Evolutionary conservation across 2,797 vertebrate genomes (phyloP), one percentile per base, ranked within the genome.

Genomic region (Poecilia gillii): DNA sequence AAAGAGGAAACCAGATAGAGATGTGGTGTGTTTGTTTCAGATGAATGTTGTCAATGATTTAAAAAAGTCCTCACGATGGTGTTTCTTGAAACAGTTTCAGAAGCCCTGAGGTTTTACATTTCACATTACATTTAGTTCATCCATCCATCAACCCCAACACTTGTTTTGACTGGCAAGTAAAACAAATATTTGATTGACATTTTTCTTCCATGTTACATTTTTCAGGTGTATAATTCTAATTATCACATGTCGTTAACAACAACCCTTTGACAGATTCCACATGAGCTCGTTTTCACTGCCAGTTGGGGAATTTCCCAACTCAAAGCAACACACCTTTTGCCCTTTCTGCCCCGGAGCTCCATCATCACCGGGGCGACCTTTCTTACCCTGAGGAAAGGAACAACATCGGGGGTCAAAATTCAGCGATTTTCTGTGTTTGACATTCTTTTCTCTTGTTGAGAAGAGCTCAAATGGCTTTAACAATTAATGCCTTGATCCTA

Each of bases 291-390:
- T 16, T 49, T 33, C 33, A 72, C 57, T 70, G 13, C 14, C 33
- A 78, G 80, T 66, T 72, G 79, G 80, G 68, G 47, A 84, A 76
- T 78, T 25, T 41, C 11, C 43, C 47, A 82, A 47, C 62, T 55
- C 31, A 79, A 83, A 80, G 76, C 39, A 72, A 85, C 79, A 36
- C 79, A 99, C 97, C 97, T 99, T 99, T 75, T 81, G 91, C 83
- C 97, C 97, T 96, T 95, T 97, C 47, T 81, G 83, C 51, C 97
- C 97, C 0, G 93, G 89, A 81, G 90, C 72, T 74, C 97, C 97
- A 41, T 97, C 94, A 0, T 98, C 97, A 85, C 97, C 97, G 0
- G 96, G 88, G 2, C 96, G 96, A 85, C 97, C 97, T 88, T 97
- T 98, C 92, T 98, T 98, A 71, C 97, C 97, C 97, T 99, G 85